Evolutionary conservation across 2,797 vertebrate genomes (phyloP).

Genomic region (Alfaro cultratus): DNA sequence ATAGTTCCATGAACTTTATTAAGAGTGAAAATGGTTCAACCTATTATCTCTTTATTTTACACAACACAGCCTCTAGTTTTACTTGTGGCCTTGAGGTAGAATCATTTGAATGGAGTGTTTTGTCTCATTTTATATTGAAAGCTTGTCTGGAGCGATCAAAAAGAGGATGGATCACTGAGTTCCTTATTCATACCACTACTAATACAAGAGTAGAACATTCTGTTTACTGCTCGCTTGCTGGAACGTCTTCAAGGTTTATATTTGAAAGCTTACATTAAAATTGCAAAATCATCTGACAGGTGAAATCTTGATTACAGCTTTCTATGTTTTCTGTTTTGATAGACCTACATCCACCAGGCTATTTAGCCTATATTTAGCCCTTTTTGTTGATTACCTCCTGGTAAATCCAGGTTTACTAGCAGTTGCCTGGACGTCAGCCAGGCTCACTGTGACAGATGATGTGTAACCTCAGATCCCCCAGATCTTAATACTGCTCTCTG

Average conservation of each 20-base stretch:
- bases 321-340: background rate
- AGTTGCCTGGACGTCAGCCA: constrained; percentile 12
- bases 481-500: constrained; percentile 64
- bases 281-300: background rate
- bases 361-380: background rate
- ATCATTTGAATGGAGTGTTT: background rate
- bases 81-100: background rate
- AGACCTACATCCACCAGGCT: too few relatives aligned
- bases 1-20: background rate
- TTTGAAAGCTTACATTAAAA: constrained; percentile 30
- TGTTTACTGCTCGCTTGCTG: constrained; percentile 15
- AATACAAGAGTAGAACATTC: background rate
- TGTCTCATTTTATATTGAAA: constrained; percentile 9
- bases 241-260: constrained; percentile 11
- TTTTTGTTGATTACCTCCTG: constrained; percentile 19
- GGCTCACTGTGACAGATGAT: constrained; percentile 63
- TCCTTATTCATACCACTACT: constrained; percentile 7
- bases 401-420: constrained; percentile 24
- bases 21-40: constrained; percentile 2
- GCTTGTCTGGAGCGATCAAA: background rate
- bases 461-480: constrained; percentile 61
- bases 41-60: constrained; percentile 12
- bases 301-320: background rate
- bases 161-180: constrained; percentile 35
- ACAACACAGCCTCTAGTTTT: background rate